Percentiles rank a stretch among this genome's conserved stretches.
phyloP scores from a whole-genome alignment of 2,113 vertebrate species.

The Benitochromis conjunctus region DNA sequence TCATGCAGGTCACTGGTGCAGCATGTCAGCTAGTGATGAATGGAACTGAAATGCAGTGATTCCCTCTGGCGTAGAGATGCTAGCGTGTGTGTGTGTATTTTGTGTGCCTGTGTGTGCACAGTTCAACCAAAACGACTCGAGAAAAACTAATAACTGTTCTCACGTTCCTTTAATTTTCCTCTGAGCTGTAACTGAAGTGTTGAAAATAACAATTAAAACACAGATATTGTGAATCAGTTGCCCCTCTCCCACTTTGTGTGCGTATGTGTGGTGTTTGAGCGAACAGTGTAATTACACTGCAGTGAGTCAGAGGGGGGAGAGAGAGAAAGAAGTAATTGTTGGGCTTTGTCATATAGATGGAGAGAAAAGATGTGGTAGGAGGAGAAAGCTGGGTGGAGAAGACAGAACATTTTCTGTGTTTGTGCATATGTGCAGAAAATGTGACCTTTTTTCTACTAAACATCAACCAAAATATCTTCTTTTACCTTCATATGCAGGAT shows the following conservation, averaged over 20 bases:
- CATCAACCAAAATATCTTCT: neutral
- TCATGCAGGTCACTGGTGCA: slow-evolving; percentile 40
- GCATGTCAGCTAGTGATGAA: slow-evolving; percentile 34
- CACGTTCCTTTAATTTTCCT: neutral
- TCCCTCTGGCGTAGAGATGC: neutral
- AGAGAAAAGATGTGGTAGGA: slow-evolving; percentile 19
- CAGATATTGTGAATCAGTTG: slow-evolving; percentile 25
- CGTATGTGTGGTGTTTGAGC: neutral
- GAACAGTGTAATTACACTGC: slow-evolving; percentile 41
- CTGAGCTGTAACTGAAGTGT: neutral
- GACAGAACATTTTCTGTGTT: neutral
- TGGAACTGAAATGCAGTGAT: slow-evolving; percentile 4
- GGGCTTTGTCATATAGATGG: slow-evolving; percentile 29
- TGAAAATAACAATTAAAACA: slow-evolving; percentile 1
- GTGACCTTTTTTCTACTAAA: neutral
- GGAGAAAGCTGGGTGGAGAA: neutral
- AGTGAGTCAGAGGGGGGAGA: slow-evolving; percentile 44
- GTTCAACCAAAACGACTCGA: neutral
- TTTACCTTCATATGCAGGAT: neutral
- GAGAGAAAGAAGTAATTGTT: slow-evolving; percentile 62
- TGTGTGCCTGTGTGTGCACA: neutral
- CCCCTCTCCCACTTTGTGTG: neutral
- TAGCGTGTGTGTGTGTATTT: neutral
- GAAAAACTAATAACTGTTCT: neutral
- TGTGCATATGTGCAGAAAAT: neutral